A percentile compares a stretch with the other conserved stretches of the same genome.
Conservation (phyloP, 2,888 invertebrate species). For the Thereva nobilitata region DNA sequence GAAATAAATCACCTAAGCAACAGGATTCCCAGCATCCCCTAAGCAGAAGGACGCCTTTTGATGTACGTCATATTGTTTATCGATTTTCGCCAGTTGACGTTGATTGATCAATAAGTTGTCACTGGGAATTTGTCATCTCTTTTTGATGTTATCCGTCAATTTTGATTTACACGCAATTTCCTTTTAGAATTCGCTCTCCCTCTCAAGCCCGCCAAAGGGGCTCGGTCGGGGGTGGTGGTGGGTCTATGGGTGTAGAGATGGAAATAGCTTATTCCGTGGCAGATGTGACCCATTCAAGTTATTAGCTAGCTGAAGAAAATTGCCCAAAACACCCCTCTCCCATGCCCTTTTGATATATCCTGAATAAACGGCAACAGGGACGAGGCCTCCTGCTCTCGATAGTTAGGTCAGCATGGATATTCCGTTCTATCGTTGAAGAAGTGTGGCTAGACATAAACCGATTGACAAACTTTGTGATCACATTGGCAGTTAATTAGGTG, state of each 20-base stretch:
- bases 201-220: too few species aligned
- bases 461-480: constrained; percentile 32
- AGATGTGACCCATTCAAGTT: constrained; percentile 32
- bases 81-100: constrained; percentile 54
- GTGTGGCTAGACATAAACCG: constrained; percentile 13
- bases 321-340: constrained; percentile 6
- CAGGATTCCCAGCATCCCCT: constrained; percentile 30
- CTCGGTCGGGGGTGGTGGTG: too few species aligned
- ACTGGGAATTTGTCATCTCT: constrained; percentile 48
- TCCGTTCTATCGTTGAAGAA: constrained; percentile 3
- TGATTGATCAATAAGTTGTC: constrained; percentile 56
- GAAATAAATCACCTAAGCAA: constrained; percentile 39
- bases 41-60: constrained; percentile 18
- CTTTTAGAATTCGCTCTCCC: constrained; percentile 12
- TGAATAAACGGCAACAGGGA: neutral
- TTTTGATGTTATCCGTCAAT: constrained; percentile 50
- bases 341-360: neutral
- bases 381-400: constrained; percentile 8
- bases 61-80: constrained; percentile 55
- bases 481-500: constrained; percentile 36
- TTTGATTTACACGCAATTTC: constrained; percentile 47
- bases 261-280: constrained; percentile 26
- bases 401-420: constrained; percentile 15
- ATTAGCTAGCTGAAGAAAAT: constrained; percentile 13
- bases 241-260: constrained; percentile 9